Evolutionary conservation across 2,113 vertebrate species (phyloP), one percentile per base, ranked within the genome.

Genomic region (Caranx melampygus): DNA sequence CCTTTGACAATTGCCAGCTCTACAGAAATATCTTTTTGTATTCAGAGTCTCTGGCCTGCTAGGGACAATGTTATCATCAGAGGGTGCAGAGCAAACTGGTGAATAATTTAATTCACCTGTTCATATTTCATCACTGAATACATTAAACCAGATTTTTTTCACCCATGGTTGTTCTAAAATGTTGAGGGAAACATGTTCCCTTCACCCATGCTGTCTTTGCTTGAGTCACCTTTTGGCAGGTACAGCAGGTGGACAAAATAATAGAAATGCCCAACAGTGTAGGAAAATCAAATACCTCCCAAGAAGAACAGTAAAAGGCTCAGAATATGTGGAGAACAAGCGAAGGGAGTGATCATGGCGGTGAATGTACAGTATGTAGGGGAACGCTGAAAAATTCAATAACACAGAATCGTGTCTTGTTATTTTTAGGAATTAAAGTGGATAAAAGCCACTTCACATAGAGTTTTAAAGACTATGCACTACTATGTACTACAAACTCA

Each of bases 71-170:
- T 78, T 89, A 82, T 89, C 87, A 92, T 90, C 86, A 88, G 75
- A 88, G 79, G 51, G 77, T 69, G 67, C 76, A 64, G 83, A 16
- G 26, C 71, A 80, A 87, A 85, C 80, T 75, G 57, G 72, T 92
- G 79, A 93, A 93, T 91, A 82, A 92, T 92, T 92, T 51, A 94
- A 86, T 82, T 86, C 65, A 91, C 84, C 86, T 92, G 86, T 90
- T 90, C 89, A 89, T 91, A 85, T 92, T 92, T 92, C 77, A 91
- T 89, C 79, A 81, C 64, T 33, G 83, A 87, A 88, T 88, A 87
- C 70, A 92, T 93, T 85, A 81, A 84, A 90, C 37, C 3, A 35
- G 76, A 18, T 73, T 79, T 65, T 79, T 78, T 52, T 20, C 62
- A 62, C 37, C 49, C 5, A 75, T 60, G 37, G 61, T 63, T 13